Evolutionary conservation across 2,888 invertebrate species (phyloP).

Genomic region (Patella caerulea): DNA sequence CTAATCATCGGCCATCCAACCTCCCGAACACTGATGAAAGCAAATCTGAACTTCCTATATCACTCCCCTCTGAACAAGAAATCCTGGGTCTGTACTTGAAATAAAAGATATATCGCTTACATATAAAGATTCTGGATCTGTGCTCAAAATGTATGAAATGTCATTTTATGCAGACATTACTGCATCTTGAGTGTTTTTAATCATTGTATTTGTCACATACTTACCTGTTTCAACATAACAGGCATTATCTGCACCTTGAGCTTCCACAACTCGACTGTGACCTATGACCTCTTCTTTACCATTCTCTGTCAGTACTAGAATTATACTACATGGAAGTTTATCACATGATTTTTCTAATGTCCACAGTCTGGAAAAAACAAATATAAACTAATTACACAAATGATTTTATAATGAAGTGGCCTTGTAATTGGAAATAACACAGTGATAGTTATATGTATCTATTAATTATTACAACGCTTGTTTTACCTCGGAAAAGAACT

Average conservation of each 20-base stretch:
- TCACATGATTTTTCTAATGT: constrained; percentile 65
- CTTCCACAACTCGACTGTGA: constrained; percentile 60
- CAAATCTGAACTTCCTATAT: too few species aligned
- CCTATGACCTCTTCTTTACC: constrained; percentile 52
- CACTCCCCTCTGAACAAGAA: too few species aligned
- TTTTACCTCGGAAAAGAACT: neutral
- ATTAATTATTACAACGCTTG: neutral
- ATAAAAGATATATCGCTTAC: too few species aligned
- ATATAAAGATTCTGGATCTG: too few species aligned
- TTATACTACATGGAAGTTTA: constrained; percentile 57
- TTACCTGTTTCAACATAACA: constrained; percentile 69
- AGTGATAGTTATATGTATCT: too few species aligned
- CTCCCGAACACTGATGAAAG: too few species aligned
- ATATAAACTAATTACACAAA: neutral
- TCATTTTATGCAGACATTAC: neutral
- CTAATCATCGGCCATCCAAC: too few species aligned
- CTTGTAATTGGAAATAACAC: too few species aligned
- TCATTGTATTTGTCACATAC: neutral
- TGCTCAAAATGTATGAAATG: neutral
- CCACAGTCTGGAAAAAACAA: constrained; percentile 52
- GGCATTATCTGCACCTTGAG: constrained; percentile 52
- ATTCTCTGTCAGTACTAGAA: constrained; percentile 44
- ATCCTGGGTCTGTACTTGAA: too few species aligned
- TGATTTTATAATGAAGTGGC: too few species aligned
- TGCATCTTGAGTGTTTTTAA: neutral